Evolutionary conservation across 2,113 vertebrate genomes (phyloP).

Genomic region (Synchiropus splendidus): DNA sequence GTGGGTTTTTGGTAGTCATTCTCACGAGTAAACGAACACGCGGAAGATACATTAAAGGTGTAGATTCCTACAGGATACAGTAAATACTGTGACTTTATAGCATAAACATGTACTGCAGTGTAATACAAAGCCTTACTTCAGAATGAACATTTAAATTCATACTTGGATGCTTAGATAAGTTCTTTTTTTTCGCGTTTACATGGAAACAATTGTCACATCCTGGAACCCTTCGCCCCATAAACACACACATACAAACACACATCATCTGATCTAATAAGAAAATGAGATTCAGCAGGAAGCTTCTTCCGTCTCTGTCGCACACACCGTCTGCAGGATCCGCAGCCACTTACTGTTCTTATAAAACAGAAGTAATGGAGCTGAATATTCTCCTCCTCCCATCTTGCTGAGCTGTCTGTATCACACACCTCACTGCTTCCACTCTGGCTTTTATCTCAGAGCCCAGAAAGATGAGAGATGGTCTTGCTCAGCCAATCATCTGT

Average conservation of each 20-base stretch:
- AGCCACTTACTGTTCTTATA: conserved; percentile 16
- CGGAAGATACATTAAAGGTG: too few relatives aligned
- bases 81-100: too few relatives aligned
- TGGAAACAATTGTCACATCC: too few relatives aligned
- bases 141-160: too few relatives aligned
- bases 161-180: too few relatives aligned
- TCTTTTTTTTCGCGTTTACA: too few relatives aligned
- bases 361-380: conserved; percentile 13
- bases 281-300: conserved; percentile 46
- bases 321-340: conserved; percentile 21
- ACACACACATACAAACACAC: conserved; percentile 12
- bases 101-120: too few relatives aligned
- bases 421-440: conserved; percentile 13
- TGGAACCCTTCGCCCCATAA: neutral
- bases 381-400: conserved; percentile 4
- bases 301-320: conserved; percentile 27
- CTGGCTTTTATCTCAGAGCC: conserved; percentile 7
- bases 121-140: too few relatives aligned
- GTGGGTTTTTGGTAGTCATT: too few relatives aligned
- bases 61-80: too few relatives aligned
- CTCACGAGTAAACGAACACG: too few relatives aligned
- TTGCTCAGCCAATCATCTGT: conserved; percentile 10
- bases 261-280: conserved; percentile 43
- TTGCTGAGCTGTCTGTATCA: conserved; percentile 21
- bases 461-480: conserved; percentile 17